Base-by-base conservation (phyloP, 2,113 vertebrate genomes). In the Saiga tatarica region DNA sequence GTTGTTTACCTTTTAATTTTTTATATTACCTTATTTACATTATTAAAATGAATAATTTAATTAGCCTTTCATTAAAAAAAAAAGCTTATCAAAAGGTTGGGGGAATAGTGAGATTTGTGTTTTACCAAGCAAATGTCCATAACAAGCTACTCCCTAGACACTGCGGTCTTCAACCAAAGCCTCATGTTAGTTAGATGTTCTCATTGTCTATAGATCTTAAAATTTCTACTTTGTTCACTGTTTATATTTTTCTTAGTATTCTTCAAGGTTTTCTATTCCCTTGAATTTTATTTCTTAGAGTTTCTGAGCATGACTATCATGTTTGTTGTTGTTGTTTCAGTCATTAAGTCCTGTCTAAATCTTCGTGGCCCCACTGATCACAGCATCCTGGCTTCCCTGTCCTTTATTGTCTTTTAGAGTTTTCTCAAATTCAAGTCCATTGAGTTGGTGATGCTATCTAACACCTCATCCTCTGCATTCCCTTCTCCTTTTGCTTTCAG, bases 321-420 rank as follows among this genome's bases (percentile, higher is more conserved):
- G 2, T 39, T 23, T 23, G 67, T 23, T 71, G 9, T 36, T 67
- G 2, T 26, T 60, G 59, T 39, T 74, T 39, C 19, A 71, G 67
- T 71, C 71, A 42, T 3, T 76, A 23, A 26, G 23, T 26, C 11
- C 3, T 76, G 39, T 76, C 36, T 3, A 42, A 25, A 39, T 74
- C 39, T 42, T 42, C 3, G 0, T 42, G 71, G 39, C 39, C 23
- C 23, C 39, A 76, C 2, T 39, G 12, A 76, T 14, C 1, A 0
- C 23, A 76, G 23, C 71, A 76, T 26, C 39, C 23, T 26, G 71
- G 39, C 12, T 26, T 76, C 39, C 23, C 71, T 42, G 6, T 26
- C 71, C 12, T 76, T 76, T 26, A 76, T 5, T 15, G 12, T 76
- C 39, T 76, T 39, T 11, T 76, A 25, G 71, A 76, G 71, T 42